phyloP scores from a whole-genome alignment of 2,113 vertebrate species.

The Tamias sibiricus region DNA sequence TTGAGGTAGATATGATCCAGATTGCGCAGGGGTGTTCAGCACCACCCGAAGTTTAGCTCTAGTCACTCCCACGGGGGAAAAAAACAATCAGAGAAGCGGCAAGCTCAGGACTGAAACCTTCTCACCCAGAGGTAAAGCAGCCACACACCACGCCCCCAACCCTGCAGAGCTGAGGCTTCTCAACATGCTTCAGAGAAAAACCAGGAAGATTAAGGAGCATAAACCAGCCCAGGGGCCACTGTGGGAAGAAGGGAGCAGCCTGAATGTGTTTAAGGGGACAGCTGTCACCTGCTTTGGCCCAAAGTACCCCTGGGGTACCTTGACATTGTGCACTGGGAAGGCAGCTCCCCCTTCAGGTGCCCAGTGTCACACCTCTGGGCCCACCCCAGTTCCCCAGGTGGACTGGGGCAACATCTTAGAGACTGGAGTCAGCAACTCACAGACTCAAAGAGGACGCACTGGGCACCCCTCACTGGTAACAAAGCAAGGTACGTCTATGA shows the following conservation, averaged over 20 bases:
- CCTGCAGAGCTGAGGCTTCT: rapidly evolving
- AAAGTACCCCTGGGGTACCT: background rate
- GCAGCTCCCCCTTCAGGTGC: background rate
- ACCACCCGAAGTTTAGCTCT: background rate
- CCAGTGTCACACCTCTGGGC: background rate
- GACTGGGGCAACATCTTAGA: background rate
- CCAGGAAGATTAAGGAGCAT: background rate
- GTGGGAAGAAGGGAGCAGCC: too few species aligned
- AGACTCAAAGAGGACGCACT: rapidly evolving
- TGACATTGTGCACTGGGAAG: background rate
- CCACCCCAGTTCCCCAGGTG: background rate
- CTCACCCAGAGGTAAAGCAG: background rate
- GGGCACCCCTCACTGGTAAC: rapidly evolving
- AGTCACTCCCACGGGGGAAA: background rate
- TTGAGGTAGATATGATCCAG: background rate
- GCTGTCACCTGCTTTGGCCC: too few species aligned
- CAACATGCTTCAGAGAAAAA: background rate
- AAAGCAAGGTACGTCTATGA: background rate
- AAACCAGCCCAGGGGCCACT: background rate
- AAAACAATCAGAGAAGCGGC: background rate
- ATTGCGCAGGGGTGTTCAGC: background rate
- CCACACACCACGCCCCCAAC: too few species aligned
- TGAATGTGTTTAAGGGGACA: rapidly evolving
- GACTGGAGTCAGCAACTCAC: background rate
- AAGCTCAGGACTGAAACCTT: background rate